phyloP scores from a whole-genome alignment of 1,140 invertebrate species.

The Himalopsyche phryganea region DNA sequence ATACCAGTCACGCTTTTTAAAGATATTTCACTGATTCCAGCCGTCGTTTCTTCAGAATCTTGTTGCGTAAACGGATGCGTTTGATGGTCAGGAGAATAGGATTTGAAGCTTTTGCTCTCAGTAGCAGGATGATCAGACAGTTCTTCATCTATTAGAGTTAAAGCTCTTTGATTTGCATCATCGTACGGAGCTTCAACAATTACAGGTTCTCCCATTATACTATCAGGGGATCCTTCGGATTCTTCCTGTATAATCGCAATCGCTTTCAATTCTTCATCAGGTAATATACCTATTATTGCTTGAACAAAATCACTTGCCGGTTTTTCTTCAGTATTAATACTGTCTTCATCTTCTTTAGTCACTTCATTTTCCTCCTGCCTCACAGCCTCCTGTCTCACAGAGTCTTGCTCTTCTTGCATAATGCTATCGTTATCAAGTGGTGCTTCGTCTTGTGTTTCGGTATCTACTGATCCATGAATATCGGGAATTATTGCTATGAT shows the following conservation, averaged over 20 bases:
- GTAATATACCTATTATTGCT: conserved; percentile 30
- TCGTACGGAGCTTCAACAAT: conserved; percentile 10
- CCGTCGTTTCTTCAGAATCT: conserved; percentile 31
- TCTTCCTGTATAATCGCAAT: conserved; percentile 7
- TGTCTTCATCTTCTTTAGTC: conserved; percentile 6
- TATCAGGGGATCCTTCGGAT: conserved; percentile 24
- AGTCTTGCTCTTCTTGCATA: not conserved
- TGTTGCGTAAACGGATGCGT: conserved; percentile 21
- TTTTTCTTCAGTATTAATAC: conserved; percentile 17
- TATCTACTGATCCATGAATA: conserved; percentile 17
- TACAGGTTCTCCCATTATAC: conserved; percentile 26
- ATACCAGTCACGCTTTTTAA: conserved; percentile 12
- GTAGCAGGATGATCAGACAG: conserved; percentile 6
- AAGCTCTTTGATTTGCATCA: conserved; percentile 3
- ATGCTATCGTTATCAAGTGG: not conserved
- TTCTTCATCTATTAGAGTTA: conserved; percentile 29
- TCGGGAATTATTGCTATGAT: conserved; percentile 33
- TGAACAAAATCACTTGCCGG: conserved; percentile 21
- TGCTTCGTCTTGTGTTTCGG: conserved; percentile 6
- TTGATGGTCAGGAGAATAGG: conserved; percentile 2
- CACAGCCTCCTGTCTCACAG: not conserved
- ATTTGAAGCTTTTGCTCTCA: conserved; percentile 14
- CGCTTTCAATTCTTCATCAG: conserved; percentile 26
- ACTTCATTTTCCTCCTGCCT: conserved; percentile 1
- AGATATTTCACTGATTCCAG: conserved; percentile 26